Conservation (phyloP, 2,797 vertebrate species). For the Danio choprae region DNA sequence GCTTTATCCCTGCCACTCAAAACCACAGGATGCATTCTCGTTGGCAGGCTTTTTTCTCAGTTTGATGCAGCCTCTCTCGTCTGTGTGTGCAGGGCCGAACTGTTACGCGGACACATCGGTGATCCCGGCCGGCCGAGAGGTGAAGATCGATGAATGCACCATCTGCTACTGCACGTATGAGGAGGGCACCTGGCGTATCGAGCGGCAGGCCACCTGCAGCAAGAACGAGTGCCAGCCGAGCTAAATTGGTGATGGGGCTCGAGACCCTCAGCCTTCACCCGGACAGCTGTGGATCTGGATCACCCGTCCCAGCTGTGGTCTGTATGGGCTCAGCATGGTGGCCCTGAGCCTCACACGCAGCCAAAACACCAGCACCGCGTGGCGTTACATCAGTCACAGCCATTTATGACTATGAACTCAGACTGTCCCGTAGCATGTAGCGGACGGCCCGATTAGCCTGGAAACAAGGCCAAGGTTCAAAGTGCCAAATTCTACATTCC, state of each 20-base stretch:
- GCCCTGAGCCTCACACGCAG: slow-evolving; percentile 44
- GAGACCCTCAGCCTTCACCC: slow-evolving; percentile 66
- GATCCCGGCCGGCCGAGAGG: slow-evolving; percentile 96
- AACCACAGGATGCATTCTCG: neutral
- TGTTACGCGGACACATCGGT: slow-evolving; percentile 95
- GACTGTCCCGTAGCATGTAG: slow-evolving; percentile 56
- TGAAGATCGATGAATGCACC: slow-evolving; percentile 96
- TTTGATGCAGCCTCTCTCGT: slow-evolving; percentile 23
- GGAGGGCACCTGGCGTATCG: slow-evolving; percentile 96
- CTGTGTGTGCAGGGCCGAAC: slow-evolving; percentile 86
- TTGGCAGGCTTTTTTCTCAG: slow-evolving; percentile 11
- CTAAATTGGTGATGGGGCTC: slow-evolving; percentile 72
- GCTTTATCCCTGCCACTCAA: slow-evolving; percentile 18
- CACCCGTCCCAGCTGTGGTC: slow-evolving; percentile 57
- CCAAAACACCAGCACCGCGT: slow-evolving; percentile 41
- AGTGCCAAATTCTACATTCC: slow-evolving; percentile 45
- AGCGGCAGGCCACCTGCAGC: slow-evolving; percentile 96
- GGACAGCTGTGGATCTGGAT: slow-evolving; percentile 67
- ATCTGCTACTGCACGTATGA: slow-evolving; percentile 99
- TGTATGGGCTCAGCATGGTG: slow-evolving; percentile 47
- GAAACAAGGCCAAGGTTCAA: slow-evolving; percentile 38
- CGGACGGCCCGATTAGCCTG: slow-evolving; percentile 46
- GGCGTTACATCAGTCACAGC: slow-evolving; percentile 49
- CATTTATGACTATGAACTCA: slow-evolving; percentile 58
- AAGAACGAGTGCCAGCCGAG: slow-evolving; percentile 95